Conservation (phyloP, 2,888 invertebrate genomes). For the Tetranychus truncatus region DNA sequence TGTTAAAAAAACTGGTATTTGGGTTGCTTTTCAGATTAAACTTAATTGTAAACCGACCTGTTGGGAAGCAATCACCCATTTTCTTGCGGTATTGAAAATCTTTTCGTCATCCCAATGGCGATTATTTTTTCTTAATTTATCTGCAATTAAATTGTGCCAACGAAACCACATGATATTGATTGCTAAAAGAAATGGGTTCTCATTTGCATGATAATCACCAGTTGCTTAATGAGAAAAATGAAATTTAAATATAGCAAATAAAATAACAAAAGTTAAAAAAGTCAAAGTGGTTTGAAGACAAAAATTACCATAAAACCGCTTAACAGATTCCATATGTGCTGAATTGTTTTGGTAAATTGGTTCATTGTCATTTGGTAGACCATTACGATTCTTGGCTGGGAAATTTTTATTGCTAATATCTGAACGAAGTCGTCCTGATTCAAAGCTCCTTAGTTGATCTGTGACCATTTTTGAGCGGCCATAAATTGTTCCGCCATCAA, state of each 20-base stretch:
- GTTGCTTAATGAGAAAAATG: conserved; percentile 39
- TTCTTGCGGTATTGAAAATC: conserved; percentile 41
- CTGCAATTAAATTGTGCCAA: conserved; percentile 40
- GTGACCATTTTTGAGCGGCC: conserved; percentile 43
- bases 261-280: background rate
- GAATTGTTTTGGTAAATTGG: conserved; percentile 29
- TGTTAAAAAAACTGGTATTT: too few relatives aligned
- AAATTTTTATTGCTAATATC: conserved; percentile 30
- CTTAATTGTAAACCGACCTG: conserved; percentile 30
- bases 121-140: conserved; percentile 31
- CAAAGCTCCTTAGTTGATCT: conserved; percentile 39
- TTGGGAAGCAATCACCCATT: conserved; percentile 41
- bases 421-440: conserved; percentile 33
- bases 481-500: conserved; percentile 45
- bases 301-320: conserved; percentile 30
- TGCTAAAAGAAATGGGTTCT: conserved; percentile 39
- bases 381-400: conserved; percentile 38
- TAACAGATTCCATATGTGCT: conserved; percentile 35
- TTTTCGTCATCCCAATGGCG: conserved; percentile 37
- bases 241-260: conserved; percentile 34
- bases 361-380: conserved; percentile 42
- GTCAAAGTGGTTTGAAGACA: background rate
- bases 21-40: too few relatives aligned
- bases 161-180: conserved; percentile 41
- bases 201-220: conserved; percentile 40